These are phyloP conservation scores for Macrosiphum euphorbiae DNA, from an alignment of 2,888 invertebrate genomes.

Conservation along the genomic window DNA sequence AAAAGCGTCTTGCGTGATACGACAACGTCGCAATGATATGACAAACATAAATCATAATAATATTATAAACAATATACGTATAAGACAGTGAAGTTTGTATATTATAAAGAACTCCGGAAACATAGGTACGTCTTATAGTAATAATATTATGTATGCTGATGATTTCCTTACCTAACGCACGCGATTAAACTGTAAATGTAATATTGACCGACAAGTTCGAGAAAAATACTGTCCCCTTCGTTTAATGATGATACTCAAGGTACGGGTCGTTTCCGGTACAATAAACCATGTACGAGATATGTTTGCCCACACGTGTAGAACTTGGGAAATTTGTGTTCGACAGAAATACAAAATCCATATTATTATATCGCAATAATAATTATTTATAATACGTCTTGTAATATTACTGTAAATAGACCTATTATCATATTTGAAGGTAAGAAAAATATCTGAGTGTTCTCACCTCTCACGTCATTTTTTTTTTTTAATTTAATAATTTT, in stretches of 20 bases:
- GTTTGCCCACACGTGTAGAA: background rate
- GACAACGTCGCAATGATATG: background rate
- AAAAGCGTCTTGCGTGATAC: background rate
- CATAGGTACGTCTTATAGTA: background rate
- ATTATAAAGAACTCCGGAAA: background rate
- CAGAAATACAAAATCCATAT: background rate
- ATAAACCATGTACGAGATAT: background rate
- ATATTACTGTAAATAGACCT: background rate
- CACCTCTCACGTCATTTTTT: background rate
- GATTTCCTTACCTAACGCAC: slow-evolving; percentile 30
- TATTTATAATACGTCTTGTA: background rate
- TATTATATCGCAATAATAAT: too few relatives aligned
- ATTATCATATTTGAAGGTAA: background rate
- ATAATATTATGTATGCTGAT: background rate
- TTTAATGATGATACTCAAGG: background rate
- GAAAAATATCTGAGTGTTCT: background rate
- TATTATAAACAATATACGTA: background rate
- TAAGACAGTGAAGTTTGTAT: background rate
- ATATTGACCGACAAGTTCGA: background rate
- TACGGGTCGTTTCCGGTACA: slow-evolving; percentile 10
- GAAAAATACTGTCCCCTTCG: background rate
- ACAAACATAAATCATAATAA: background rate
- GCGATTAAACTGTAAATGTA: slow-evolving; percentile 11
- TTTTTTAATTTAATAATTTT: background rate
- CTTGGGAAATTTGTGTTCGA: background rate